Conservation (phyloP, 2,113 vertebrate genomes). For the Toxotes chatareus region DNA sequence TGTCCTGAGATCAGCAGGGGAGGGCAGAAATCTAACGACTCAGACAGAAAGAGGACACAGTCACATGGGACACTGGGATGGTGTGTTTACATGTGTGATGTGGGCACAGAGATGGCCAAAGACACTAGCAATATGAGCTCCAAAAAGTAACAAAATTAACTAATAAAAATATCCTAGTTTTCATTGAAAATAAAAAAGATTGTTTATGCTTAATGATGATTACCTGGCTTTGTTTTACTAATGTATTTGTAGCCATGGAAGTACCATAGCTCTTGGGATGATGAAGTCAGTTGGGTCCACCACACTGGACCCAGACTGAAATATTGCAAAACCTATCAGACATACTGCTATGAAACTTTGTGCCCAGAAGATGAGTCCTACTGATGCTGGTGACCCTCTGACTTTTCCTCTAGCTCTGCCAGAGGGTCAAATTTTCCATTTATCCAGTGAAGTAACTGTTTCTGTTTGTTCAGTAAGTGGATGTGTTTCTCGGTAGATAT, state of each 20-base stretch:
- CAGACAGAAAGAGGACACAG: conserved; percentile 25
- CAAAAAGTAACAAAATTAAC: background rate
- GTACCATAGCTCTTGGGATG: background rate
- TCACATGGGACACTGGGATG: conserved; percentile 14
- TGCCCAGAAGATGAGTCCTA: background rate
- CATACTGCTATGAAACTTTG: too few relatives aligned
- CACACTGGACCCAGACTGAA: too few relatives aligned
- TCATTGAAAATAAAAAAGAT: background rate
- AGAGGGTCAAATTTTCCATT: background rate
- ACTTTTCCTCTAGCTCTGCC: background rate
- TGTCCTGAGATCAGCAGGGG: conserved; percentile 39
- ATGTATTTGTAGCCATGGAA: too few relatives aligned
- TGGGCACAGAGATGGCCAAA: background rate
- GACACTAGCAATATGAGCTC: background rate
- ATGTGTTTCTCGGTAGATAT: too few relatives aligned
- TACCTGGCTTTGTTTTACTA: too few relatives aligned
- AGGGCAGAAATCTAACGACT: conserved; percentile 40
- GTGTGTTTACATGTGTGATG: conserved; percentile 5
- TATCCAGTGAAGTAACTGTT: background rate
- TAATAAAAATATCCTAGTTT: background rate
- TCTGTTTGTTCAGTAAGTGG: background rate
- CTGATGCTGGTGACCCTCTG: background rate
- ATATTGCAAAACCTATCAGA: too few relatives aligned
- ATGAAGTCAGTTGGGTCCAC: background rate
- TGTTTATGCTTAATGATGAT: too few relatives aligned